phyloP scores from a whole-genome alignment of 53 echinoderm and acorn worm genomes.

The Apostichopus leukothele region DNA sequence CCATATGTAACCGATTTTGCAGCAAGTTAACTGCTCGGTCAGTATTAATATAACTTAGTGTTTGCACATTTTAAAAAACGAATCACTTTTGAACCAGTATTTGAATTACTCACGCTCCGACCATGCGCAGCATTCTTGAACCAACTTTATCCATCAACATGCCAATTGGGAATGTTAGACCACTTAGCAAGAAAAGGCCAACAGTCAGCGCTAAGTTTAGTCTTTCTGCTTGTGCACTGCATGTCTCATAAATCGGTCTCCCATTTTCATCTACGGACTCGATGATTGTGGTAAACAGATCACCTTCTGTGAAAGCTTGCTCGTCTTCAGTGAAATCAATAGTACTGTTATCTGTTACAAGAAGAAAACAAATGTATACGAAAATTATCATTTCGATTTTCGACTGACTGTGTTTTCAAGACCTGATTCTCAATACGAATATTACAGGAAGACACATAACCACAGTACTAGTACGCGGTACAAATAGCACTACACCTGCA shows the following conservation, averaged over 20 bases:
- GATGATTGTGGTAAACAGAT: background rate
- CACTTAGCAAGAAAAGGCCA: constrained; percentile 92
- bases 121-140: constrained; percentile 73
- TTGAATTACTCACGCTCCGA: constrained; percentile 80
- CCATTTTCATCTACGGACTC: constrained; percentile 34
- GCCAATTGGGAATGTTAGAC: constrained; percentile 93
- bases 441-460: too few relatives aligned
- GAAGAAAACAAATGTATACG: too few relatives aligned
- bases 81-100: too few relatives aligned
- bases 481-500: too few relatives aligned
- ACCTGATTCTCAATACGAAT: too few relatives aligned
- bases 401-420: too few relatives aligned
- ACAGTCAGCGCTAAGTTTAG: constrained; percentile 94
- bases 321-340: constrained; percentile 35
- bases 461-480: too few relatives aligned
- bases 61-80: too few relatives aligned
- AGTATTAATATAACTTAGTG: too few relatives aligned
- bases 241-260: constrained; percentile 66
- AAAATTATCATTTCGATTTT: too few relatives aligned
- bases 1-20: too few relatives aligned
- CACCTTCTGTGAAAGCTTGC: background rate
- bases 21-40: too few relatives aligned
- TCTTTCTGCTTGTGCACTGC: constrained; percentile 74
- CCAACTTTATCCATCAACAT: constrained; percentile 99
- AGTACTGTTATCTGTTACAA: constrained; percentile 38